Conservation (phyloP, 2,888 invertebrate genomes). For the Lamellibrachia columna region DNA sequence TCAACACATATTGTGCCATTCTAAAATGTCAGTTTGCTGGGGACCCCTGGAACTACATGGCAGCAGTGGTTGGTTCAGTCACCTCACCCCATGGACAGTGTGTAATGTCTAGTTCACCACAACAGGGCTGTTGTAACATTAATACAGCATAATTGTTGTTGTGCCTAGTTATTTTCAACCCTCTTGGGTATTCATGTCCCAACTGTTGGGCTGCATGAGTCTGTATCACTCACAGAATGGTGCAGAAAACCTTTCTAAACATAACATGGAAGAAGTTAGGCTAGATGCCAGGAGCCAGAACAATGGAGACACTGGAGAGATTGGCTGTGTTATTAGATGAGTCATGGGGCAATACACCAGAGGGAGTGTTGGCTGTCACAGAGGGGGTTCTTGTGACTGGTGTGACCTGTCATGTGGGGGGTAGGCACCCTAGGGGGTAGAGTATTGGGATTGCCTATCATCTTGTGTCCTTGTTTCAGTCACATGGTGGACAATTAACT, state of each 20-base stretch:
- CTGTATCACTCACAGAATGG: not conserved
- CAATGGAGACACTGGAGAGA: not conserved
- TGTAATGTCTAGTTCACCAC: too few species aligned
- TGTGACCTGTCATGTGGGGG: not conserved
- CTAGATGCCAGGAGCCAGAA: too few species aligned
- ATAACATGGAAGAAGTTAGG: not conserved
- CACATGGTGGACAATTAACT: not conserved
- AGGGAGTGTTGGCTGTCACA: not conserved
- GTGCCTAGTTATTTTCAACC: not conserved
- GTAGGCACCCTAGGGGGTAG: not conserved
- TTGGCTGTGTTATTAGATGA: not conserved
- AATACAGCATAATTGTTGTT: too few species aligned
- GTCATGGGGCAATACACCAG: not conserved
- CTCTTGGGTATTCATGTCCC: not conserved
- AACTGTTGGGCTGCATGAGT: not conserved
- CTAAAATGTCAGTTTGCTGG: too few species aligned
- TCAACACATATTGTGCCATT: too few species aligned
- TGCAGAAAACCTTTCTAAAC: not conserved
- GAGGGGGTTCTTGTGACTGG: not conserved
- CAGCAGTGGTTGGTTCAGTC: too few species aligned
- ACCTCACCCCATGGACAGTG: too few species aligned
- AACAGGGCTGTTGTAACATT: too few species aligned
- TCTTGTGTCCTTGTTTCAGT: not conserved
- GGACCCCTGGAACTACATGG: too few species aligned
- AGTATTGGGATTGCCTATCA: not conserved